Percentiles rank a stretch among this genome's conserved stretches.
Evolutionary conservation across 1,140 invertebrate species (phyloP).

Genomic region (Megalonaias nervosa): DNA sequence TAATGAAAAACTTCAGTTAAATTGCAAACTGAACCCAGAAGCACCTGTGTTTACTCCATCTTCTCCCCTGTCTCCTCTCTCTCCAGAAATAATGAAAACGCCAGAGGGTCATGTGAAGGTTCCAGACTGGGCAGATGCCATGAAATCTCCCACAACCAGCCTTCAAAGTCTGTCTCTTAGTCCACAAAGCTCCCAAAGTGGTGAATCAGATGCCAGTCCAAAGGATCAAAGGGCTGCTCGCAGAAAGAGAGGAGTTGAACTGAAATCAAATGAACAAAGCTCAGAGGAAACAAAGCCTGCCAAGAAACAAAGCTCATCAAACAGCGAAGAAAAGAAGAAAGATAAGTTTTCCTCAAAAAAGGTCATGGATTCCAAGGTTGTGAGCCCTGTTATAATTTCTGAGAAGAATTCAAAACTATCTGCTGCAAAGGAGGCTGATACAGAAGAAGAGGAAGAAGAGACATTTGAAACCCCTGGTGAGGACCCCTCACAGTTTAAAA

Average conservation of each 20-base stretch:
- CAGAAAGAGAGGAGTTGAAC: conserved; percentile 4
- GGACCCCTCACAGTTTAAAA: no score
- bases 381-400: background rate
- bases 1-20: conserved; percentile 21
- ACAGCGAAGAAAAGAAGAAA: conserved; percentile 11
- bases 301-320: conserved; percentile 9
- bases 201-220: conserved; percentile 14
- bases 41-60: conserved; percentile 39
- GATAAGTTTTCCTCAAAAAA: conserved; percentile 1
- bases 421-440: background rate
- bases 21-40: conserved; percentile 35
- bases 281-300: conserved; percentile 15
- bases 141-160: conserved; percentile 33
- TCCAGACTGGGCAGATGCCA: conserved; percentile 34
- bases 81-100: conserved; percentile 40
- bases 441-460: background rate
- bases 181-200: conserved; percentile 21
- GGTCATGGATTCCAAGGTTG: background rate
- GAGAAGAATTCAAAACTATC: background rate
- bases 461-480: background rate
- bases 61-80: conserved; percentile 31
- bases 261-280: conserved; percentile 5
- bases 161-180: conserved; percentile 2
- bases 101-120: conserved; percentile 39
- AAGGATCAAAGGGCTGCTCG: no score